These are phyloP conservation scores for Acrobasis consociella DNA, from an alignment of 2,888 invertebrate genomes.

Conservation along the genomic window DNA sequence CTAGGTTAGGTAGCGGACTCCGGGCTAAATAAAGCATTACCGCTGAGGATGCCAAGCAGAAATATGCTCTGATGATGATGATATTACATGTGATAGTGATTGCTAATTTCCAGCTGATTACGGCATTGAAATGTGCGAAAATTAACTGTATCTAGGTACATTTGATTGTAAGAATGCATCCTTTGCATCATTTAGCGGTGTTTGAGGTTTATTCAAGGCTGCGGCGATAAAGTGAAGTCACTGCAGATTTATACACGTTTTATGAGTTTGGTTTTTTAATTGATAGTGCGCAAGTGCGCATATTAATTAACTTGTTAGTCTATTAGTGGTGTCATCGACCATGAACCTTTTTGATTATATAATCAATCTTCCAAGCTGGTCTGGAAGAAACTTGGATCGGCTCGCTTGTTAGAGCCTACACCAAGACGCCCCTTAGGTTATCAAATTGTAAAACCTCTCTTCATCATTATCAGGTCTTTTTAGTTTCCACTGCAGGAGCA, in stretches of 20 bases:
- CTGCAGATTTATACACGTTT: neutral
- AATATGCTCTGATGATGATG: too few species aligned
- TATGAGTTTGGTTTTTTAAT: neutral
- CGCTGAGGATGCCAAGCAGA: too few species aligned
- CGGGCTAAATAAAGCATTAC: too few species aligned
- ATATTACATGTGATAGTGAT: neutral
- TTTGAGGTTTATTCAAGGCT: slow-evolving; percentile 11
- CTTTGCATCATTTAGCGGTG: neutral
- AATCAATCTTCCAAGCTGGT: neutral
- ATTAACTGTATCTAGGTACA: neutral
- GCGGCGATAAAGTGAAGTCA: slow-evolving; percentile 1
- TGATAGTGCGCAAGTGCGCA: neutral
- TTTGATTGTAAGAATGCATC: neutral
- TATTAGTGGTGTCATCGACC: neutral
- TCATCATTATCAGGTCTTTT: too few species aligned
- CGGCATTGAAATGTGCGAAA: slow-evolving; percentile 8
- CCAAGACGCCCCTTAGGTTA: too few species aligned
- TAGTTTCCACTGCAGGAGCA: too few species aligned
- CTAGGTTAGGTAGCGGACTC: too few species aligned
- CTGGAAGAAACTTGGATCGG: neutral
- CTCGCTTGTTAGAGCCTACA: too few species aligned
- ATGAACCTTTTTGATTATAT: neutral
- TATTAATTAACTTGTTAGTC: neutral
- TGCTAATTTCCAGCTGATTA: neutral
- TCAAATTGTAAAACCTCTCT: too few species aligned